Conservation (phyloP, 2,888 invertebrate genomes). For the Iselma pallidipennis region DNA sequence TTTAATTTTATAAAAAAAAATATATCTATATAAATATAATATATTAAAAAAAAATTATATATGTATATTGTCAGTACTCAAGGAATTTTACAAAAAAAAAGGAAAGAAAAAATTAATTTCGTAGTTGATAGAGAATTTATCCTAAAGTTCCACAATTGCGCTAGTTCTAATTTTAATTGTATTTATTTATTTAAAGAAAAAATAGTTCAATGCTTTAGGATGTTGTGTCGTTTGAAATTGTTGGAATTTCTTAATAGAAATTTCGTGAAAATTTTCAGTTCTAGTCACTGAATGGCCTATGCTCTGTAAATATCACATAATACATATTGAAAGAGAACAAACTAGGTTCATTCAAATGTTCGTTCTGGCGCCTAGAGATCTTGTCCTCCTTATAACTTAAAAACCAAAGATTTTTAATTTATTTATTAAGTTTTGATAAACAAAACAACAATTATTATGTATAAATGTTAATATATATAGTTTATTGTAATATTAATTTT, state of each 20-base stretch:
- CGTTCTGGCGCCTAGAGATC: constrained; percentile 11
- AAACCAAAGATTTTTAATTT: constrained; percentile 11
- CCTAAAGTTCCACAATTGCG: not conserved
- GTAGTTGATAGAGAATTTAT: not conserved
- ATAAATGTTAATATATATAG: constrained; percentile 38
- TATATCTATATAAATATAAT: not conserved
- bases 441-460: constrained; percentile 12
- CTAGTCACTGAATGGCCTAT: constrained; percentile 42
- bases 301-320: constrained; percentile 31
- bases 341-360: constrained; percentile 16
- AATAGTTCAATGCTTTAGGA: not conserved
- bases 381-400: constrained; percentile 17
- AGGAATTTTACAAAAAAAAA: too few relatives aligned
- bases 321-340: constrained; percentile 10
- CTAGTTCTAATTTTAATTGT: not conserved
- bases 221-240: not conserved
- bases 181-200: not conserved
- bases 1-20: not conserved
- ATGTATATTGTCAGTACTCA: not conserved
- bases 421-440: constrained; percentile 8
- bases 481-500: constrained; percentile 27
- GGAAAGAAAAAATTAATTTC: not conserved
- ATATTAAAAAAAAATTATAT: not conserved
- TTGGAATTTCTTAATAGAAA: constrained; percentile 12
- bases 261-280: too few relatives aligned